Conservation (phyloP, 2,113 vertebrate genomes). For the Silurus glanis region DNA sequence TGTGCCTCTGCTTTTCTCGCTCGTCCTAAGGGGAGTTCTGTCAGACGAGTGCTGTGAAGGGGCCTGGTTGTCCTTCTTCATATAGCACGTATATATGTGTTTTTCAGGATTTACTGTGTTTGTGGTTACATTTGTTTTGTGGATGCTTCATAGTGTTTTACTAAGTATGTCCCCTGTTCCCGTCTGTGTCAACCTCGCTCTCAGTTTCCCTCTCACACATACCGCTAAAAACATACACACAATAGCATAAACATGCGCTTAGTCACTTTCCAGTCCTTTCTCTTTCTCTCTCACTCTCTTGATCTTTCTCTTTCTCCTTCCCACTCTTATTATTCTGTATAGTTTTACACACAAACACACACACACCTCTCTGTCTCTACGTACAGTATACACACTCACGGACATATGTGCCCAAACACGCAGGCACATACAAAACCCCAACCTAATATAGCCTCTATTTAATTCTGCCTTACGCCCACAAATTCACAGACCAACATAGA, state of each 20-base stretch:
- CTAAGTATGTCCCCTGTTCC: background rate
- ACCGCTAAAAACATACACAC: background rate
- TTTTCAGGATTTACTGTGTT: background rate
- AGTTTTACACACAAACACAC: background rate
- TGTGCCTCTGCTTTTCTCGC: background rate
- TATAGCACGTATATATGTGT: background rate
- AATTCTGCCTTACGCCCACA: constrained; percentile 60
- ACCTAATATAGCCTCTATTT: constrained; percentile 61
- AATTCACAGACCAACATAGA: constrained; percentile 50
- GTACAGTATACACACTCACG: constrained; percentile 11
- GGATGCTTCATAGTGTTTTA: background rate
- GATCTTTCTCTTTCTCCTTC: constrained; percentile 23
- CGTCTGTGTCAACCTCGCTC: constrained; percentile 25
- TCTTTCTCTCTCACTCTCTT: constrained; percentile 13
- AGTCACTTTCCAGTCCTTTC: background rate
- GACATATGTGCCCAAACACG: background rate
- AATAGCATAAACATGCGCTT: background rate
- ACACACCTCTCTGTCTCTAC: background rate
- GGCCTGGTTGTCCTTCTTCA: background rate
- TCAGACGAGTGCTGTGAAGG: background rate
- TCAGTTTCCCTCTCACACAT: constrained; percentile 35
- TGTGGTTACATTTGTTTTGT: background rate
- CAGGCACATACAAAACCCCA: constrained; percentile 20
- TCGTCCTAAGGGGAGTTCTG: background rate
- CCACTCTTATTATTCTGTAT: background rate